These are phyloP conservation scores for Prietella phreatophila DNA, from an alignment of 2,113 vertebrate species.

Conservation along the genomic window DNA sequence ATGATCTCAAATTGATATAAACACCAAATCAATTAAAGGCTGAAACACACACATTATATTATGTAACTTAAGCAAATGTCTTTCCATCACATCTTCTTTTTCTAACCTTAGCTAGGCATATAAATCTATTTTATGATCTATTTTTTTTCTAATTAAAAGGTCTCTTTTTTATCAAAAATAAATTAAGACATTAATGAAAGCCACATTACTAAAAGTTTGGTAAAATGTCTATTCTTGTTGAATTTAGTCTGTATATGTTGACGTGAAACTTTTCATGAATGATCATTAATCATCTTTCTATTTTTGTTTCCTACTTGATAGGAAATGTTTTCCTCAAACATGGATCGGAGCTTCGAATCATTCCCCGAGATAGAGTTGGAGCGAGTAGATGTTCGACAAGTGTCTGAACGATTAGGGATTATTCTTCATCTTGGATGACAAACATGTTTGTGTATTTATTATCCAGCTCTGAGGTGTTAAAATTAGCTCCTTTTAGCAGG, in stretches of 20 bases:
- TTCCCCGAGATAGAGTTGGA: conserved; percentile 78
- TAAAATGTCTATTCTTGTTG: neutral
- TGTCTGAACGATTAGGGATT: conserved; percentile 59
- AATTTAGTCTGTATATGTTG: neutral
- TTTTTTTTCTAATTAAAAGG: neutral
- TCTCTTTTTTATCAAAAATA: neutral
- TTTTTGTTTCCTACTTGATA: conserved; percentile 42
- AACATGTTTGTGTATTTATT: conserved; percentile 49
- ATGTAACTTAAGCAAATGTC: neutral
- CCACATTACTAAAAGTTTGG: neutral
- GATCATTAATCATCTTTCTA: neutral
- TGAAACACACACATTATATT: neutral
- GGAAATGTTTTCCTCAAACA: conserved; percentile 78
- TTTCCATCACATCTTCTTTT: neutral
- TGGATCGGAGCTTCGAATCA: conserved; percentile 76
- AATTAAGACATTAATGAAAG: neutral
- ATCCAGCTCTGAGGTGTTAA: conserved; percentile 28
- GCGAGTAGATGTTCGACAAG: conserved; percentile 41
- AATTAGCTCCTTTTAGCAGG: neutral
- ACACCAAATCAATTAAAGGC: neutral
- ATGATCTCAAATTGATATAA: neutral
- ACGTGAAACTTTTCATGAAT: neutral
- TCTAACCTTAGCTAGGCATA: neutral
- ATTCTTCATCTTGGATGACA: conserved; percentile 23
- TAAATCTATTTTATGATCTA: neutral